Conservation (phyloP, 2,797 vertebrate species). For the Pseudochirops corinnae region DNA sequence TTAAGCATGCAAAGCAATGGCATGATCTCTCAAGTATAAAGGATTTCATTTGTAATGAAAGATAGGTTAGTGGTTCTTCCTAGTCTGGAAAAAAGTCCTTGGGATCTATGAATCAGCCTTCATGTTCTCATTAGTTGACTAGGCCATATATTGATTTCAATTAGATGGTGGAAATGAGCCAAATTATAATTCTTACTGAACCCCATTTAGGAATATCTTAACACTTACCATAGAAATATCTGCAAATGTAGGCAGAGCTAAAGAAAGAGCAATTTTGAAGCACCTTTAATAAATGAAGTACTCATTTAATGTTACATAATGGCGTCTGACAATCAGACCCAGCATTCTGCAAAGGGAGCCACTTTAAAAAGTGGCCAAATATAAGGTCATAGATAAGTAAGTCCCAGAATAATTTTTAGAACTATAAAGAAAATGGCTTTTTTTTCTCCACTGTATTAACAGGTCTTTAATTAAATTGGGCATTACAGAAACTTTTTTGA, state of each 20-base stretch:
- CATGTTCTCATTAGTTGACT: not conserved
- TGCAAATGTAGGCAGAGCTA: constrained; percentile 1
- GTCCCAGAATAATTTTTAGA: not conserved
- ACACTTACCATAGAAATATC: not conserved
- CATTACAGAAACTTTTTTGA: not conserved
- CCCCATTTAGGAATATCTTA: not conserved
- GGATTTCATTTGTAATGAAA: constrained; percentile 36
- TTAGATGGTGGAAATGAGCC: not conserved
- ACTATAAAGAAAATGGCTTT: not conserved
- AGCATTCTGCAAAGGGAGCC: not conserved
- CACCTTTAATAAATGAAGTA: constrained; percentile 1
- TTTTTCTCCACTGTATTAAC: not conserved
- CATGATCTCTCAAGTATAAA: constrained; percentile 4
- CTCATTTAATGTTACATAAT: not conserved
- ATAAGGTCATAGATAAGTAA: not conserved
- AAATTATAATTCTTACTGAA: constrained; percentile 22
- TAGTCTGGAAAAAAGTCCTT: not conserved
- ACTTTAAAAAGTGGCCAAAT: not conserved
- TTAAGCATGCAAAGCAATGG: not conserved
- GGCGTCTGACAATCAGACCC: not conserved
- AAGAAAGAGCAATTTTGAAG: not conserved
- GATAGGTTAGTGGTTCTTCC: not conserved
- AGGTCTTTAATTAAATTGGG: not conserved
- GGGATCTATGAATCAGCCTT: constrained; percentile 32
- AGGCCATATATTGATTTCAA: constrained; percentile 27